phyloP scores from a whole-genome alignment of 1,140 invertebrate species.

The Potamilus streckersoni region DNA sequence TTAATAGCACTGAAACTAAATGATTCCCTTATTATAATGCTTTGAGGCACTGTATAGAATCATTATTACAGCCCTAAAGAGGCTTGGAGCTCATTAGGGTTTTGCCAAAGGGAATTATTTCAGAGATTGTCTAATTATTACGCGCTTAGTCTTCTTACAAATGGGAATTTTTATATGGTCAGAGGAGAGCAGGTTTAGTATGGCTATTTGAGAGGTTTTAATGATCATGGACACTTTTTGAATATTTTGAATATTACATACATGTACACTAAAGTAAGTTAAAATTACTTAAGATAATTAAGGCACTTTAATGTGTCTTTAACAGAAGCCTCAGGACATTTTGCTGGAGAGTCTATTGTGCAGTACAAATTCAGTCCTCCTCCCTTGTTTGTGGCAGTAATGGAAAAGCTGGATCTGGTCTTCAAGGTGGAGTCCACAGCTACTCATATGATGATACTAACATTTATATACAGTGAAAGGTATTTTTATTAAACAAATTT shows the following conservation, averaged over 20 bases:
- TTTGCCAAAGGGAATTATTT: too few relatives aligned
- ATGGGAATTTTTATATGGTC: too few relatives aligned
- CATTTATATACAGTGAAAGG: conserved; percentile 31
- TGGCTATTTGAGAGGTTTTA: too few relatives aligned
- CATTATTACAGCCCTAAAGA: too few relatives aligned
- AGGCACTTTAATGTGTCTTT: conserved; percentile 55
- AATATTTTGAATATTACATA: conserved; percentile 4
- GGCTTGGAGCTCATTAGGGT: too few relatives aligned
- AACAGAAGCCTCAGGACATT: conserved; percentile 69
- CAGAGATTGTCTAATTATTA: too few relatives aligned
- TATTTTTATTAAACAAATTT: neutral
- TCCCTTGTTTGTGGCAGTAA: conserved; percentile 30
- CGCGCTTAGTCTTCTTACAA: too few relatives aligned
- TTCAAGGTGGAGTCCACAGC: conserved; percentile 34
- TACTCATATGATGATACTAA: conserved; percentile 18
- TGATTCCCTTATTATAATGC: too few relatives aligned
- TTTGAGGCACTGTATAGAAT: too few relatives aligned
- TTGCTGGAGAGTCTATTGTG: conserved; percentile 48
- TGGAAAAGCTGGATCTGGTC: conserved; percentile 44
- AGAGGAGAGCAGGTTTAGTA: too few relatives aligned
- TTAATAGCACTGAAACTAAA: too few relatives aligned
- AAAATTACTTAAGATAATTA: neutral
- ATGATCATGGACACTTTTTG: too few relatives aligned
- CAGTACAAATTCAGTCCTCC: conserved; percentile 41
- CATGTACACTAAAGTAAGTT: neutral